Percentiles rank a stretch among this genome's conserved stretches.
These are phyloP conservation scores for Neoniphon sammara DNA, from an alignment of 2,797 vertebrate species.

Conservation along the genomic window DNA sequence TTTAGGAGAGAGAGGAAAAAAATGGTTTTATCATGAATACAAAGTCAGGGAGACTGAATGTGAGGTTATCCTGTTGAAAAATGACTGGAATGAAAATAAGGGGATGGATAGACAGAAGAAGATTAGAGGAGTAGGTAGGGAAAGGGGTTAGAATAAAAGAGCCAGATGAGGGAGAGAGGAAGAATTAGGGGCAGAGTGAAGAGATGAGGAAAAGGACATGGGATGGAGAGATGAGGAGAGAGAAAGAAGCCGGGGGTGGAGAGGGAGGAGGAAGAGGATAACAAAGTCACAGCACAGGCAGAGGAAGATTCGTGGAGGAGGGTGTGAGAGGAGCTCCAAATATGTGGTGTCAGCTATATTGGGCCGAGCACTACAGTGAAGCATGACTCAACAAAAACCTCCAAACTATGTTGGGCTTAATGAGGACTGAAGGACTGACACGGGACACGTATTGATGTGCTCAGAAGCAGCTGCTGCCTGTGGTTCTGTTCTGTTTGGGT, in stretches of 20 bases:
- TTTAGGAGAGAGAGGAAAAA: neutral
- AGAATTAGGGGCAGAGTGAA: slow-evolving; percentile 4
- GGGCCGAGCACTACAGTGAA: slow-evolving; percentile 39
- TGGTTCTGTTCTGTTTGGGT: slow-evolving; percentile 21
- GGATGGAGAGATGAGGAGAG: neutral
- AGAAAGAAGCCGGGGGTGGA: neutral
- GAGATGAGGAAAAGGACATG: neutral
- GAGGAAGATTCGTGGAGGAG: too few relatives aligned
- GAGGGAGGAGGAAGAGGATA: neutral
- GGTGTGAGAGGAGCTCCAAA: slow-evolving; percentile 18
- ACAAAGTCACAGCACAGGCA: neutral
- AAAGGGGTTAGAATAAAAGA: neutral
- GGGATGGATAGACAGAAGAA: neutral
- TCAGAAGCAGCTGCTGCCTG: slow-evolving; percentile 48
- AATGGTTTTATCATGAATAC: neutral
- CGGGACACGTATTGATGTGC: slow-evolving; percentile 19
- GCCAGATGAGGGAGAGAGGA: neutral
- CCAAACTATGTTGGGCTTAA: slow-evolving; percentile 42
- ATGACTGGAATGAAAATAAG: neutral
- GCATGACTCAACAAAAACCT: slow-evolving; percentile 67
- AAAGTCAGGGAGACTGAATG: neutral
- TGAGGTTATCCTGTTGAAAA: neutral
- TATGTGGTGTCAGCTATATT: slow-evolving; percentile 55
- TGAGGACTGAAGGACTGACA: slow-evolving; percentile 49
- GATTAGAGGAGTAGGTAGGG: neutral